phyloP scores from a whole-genome alignment of 2,113 vertebrate species.

The Canis aureus region DNA sequence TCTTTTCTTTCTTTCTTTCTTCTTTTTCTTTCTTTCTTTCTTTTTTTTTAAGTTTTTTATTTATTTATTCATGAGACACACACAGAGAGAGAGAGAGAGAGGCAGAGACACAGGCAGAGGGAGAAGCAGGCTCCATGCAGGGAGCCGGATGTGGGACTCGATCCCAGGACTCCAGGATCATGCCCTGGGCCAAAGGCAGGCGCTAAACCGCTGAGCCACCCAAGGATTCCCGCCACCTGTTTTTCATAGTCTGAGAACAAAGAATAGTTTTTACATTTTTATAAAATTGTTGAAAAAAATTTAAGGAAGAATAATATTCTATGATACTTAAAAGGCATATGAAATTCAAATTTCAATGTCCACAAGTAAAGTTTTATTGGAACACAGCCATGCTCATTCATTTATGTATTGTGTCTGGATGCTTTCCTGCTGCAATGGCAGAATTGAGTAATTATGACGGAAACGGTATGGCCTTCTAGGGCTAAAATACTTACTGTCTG shows the following conservation, averaged over 20 bases:
- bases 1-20: too few species aligned
- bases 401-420: not conserved
- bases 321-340: not conserved
- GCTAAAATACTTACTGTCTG: not conserved
- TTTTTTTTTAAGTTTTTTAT: too few species aligned
- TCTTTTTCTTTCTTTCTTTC: too few species aligned
- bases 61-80: too few species aligned
- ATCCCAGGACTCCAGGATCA: too few species aligned
- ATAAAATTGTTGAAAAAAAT: slow-evolving; percentile 31
- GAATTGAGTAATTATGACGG: not conserved
- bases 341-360: slow-evolving; percentile 37
- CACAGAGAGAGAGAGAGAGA: too few species aligned
- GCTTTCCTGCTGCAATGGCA: not conserved
- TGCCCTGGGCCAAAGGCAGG: too few species aligned
- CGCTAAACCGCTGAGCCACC: too few species aligned
- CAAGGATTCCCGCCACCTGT: not conserved
- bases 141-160: too few species aligned
- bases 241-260: not conserved
- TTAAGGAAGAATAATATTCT: slow-evolving; percentile 23
- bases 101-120: too few species aligned
- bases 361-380: slow-evolving; percentile 31
- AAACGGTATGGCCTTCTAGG: not conserved
- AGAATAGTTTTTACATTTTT: not conserved
- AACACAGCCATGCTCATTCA: not conserved
- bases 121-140: too few species aligned